Base-by-base conservation (phyloP, 92 coral and sea anemone genomes). In the Siderastrea radians region DNA sequence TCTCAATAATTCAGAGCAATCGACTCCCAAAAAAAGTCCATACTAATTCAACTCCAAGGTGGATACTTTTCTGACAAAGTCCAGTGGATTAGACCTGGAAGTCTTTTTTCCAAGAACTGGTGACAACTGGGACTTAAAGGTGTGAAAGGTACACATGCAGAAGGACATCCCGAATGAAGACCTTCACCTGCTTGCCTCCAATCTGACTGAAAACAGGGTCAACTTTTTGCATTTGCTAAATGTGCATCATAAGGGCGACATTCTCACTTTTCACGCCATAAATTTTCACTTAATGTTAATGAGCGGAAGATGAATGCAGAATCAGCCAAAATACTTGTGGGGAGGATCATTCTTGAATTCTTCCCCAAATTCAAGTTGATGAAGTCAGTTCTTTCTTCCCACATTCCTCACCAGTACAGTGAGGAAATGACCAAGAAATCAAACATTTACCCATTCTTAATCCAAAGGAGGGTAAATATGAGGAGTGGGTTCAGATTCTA, bases 41-140 rank as follows among this genome's bases (percentile, higher is more conserved):
- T 26, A 0, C 0, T 26, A 26, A 26, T 26, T 26, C 38, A 26
- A 26, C 90, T 84, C 51, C 49, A 88, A 19, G 95, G 92, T 26
- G 94, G 94, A 0, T 92, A 92, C 71, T 92, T 92, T 68, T 79
- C 84, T 38, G 93, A 93, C 17, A n/a, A 44, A 59, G 90, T 92
- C 7, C 51, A 86, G 78, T 26, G 38, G 38, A 26, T 26, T 26
- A 26, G 38, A 26, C 0, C 38, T 26, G 38, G 38, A 26, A 26
- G 38, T 0, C 0, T 26, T 26, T 26, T 26, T 26, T 26, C 38
- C 38, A 26, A 26, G 38, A 26, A 26, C 38, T 26, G 38, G 38
- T 26, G 91, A 87, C 68, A 92, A 92, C 90, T 93, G 94, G 92
- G 94, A 93, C 63, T 54, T 93, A 72, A 90, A 71, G 70, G 87